These are phyloP conservation scores for Pseudoips prasinana DNA, from an alignment of 2,888 invertebrate species.

Conservation along the genomic window DNA sequence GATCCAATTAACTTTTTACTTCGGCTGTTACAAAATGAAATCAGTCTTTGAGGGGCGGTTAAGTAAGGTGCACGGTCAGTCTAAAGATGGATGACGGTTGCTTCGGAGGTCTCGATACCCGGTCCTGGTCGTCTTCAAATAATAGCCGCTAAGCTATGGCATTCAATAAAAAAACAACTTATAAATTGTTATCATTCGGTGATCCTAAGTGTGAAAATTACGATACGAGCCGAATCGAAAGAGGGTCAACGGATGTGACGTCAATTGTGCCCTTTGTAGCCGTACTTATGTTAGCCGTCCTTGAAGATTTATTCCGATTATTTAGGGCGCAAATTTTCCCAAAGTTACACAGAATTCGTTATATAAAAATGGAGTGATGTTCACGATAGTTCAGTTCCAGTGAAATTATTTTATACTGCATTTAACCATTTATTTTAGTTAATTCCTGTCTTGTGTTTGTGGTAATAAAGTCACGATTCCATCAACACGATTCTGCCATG, in stretches of 20 bases:
- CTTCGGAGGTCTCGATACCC: no score
- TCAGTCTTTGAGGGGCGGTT: no score
- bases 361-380: no score
- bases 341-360: background rate
- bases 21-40: constrained; percentile 1
- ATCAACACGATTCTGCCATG: constrained; percentile 10
- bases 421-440: constrained; percentile 8
- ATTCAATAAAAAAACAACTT: no score
- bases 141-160: no score
- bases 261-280: constrained; percentile 27
- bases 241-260: constrained; percentile 53
- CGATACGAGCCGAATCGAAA: constrained; percentile 29
- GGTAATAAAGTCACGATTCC: constrained; percentile 13
- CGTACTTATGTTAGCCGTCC: constrained; percentile 3
- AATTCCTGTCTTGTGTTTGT: constrained; percentile 8
- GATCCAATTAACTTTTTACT: background rate
- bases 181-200: constrained; percentile 4
- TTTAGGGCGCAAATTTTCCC: background rate
- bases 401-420: constrained; percentile 9
- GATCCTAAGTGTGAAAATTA: constrained; percentile 38
- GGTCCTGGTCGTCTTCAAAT: no score
- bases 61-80: no score
- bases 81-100: no score
- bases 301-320: constrained; percentile 5
- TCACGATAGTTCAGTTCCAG: no score